Evolutionary conservation across 2,113 vertebrate genomes (phyloP).

Genomic region (Steatornis caripensis): DNA sequence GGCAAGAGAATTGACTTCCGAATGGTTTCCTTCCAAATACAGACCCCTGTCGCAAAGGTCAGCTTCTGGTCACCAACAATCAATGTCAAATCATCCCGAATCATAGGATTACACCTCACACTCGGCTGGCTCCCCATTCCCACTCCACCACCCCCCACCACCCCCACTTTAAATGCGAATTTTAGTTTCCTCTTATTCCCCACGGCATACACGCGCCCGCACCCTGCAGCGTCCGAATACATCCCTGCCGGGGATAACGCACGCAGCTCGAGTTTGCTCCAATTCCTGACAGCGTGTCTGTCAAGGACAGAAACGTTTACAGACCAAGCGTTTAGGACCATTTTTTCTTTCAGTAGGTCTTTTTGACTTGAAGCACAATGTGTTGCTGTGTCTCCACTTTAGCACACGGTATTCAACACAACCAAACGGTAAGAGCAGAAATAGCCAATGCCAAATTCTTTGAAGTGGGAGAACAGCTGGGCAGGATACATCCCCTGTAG

Average conservation of each 20-base stretch:
- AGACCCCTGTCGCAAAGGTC: background rate
- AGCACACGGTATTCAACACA: background rate
- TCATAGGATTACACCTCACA: background rate
- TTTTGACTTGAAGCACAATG: background rate
- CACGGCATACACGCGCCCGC: background rate
- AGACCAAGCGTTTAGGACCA: background rate
- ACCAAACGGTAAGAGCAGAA: background rate
- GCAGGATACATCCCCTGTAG: background rate
- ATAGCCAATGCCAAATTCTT: background rate
- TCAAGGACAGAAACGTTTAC: background rate
- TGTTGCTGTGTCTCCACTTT: background rate
- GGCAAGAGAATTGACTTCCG: background rate
- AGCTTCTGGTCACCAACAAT: background rate
- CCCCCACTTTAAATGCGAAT: background rate
- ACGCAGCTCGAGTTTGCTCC: background rate
- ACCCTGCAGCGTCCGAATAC: background rate
- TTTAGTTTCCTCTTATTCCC: background rate
- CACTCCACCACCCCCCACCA: too few species aligned
- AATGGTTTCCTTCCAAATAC: background rate
- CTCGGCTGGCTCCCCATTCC: background rate
- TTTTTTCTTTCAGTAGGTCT: background rate
- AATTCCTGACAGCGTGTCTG: background rate
- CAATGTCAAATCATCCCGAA: background rate
- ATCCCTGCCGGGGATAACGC: background rate
- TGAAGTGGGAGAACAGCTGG: background rate